Percentiles rank a stretch among this genome's conserved stretches.
Evolutionary conservation across 2,797 vertebrate species (phyloP).

Genomic region (Sebastes aleutianus): DNA sequence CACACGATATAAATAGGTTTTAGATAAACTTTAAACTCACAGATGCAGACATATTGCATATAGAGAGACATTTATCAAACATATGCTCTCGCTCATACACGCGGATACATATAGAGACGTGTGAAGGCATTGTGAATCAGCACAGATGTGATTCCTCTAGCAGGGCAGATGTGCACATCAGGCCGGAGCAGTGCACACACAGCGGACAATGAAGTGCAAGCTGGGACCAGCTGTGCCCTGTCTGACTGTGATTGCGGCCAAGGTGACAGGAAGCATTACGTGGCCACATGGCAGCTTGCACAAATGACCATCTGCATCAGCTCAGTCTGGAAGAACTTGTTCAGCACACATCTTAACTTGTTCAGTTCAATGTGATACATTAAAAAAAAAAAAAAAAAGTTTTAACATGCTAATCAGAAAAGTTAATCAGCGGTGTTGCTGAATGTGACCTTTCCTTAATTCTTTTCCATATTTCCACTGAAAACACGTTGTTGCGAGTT

Average conservation of each 20-base stretch:
- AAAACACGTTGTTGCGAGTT: constrained; percentile 11
- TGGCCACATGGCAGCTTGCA: constrained; percentile 17
- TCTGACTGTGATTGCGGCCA: neutral
- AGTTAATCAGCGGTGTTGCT: constrained; percentile 3
- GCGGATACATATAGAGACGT: neutral
- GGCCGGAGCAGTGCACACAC: neutral
- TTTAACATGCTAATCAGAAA: neutral
- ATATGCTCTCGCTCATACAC: neutral
- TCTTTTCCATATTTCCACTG: constrained; percentile 6
- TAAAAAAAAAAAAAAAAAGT: neutral
- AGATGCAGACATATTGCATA: neutral
- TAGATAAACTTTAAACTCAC: neutral
- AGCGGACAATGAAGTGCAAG: neutral
- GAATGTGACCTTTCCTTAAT: constrained; percentile 43
- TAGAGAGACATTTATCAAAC: constrained; percentile 13
- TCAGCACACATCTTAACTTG: neutral
- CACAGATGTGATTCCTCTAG: constrained; percentile 29
- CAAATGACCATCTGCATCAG: constrained; percentile 7
- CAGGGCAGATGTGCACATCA: constrained; percentile 31
- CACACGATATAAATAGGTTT: neutral
- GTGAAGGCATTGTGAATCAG: neutral
- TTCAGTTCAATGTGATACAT: neutral
- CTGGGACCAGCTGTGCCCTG: constrained; percentile 25
- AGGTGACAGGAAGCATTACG: neutral
- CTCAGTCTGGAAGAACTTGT: neutral